Evolutionary conservation across 2,888 invertebrate genomes (phyloP), one percentile per base, ranked within the genome.

Genomic region (Melolontha melolontha): DNA sequence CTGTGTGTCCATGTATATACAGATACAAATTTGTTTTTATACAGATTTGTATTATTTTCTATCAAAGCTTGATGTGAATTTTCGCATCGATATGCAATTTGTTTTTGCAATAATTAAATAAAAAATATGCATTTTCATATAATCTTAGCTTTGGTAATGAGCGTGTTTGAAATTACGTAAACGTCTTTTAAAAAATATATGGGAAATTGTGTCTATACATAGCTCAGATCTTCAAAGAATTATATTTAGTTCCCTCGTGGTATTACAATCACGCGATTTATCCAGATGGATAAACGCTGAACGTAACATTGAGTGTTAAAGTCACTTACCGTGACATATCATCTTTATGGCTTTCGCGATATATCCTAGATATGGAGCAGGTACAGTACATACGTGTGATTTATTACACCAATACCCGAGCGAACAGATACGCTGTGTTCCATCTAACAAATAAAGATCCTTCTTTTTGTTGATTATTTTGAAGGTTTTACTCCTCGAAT

Each of bases 251-350:
- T 10, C 4, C 34, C 6, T 44, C 44, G 6, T 14, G 12, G n/a
- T 14, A 14, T n/a, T 44, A 12, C 12, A 44, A 2, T 44, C 11
- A 14, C 44, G 34, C 44, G 44, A 14, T 39, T 54, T 54, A 54
- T 39, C 54, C 16, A 16, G 40, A 54, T 16, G 57, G 42, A 34
- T 34, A 34, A 47, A 34, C 14, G 12, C 59, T 5, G 6, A 44
- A 59, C 29, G 47, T 44, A 34, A 59, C 11, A 14, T 8, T n/a
- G 22, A 59, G 16, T 29, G 59, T 47, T 62, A 47, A 62, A 62
- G 59, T 62, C 59, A 62, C 59, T 62, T 62, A 62, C 47, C 14
- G 29, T 62, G 59, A 62, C 59, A 47, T 62, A 62, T 62, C 59
- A 39, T 62, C 49, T 62, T 62, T 62, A 59, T 62, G 16, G 59